A percentile compares a stretch with the other conserved stretches of the same genome.
Evolutionary conservation across 2,888 invertebrate species (phyloP).

Genomic region (Polylopha cassiicola): DNA sequence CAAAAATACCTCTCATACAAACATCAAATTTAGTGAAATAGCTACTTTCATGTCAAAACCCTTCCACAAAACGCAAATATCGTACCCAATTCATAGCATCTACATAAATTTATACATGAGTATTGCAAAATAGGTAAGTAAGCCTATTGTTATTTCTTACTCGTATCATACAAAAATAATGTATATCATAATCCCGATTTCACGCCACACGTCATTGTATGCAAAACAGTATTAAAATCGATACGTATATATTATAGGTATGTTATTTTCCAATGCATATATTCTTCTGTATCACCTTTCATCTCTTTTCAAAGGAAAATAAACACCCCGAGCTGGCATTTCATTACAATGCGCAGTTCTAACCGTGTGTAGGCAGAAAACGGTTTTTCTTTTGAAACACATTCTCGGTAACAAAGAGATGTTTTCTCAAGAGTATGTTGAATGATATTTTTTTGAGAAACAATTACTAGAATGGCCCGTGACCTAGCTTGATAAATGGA

Average conservation of each 20-base stretch:
- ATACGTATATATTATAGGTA: conserved; percentile 4
- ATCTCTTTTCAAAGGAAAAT: conserved; percentile 38
- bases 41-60: background rate
- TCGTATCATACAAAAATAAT: background rate
- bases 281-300: conserved; percentile 36
- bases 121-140: too few species aligned
- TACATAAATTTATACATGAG: too few species aligned
- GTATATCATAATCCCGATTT: background rate
- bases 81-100: background rate
- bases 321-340: conserved; percentile 40
- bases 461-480: too few species aligned
- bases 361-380: conserved; percentile 1
- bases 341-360: conserved; percentile 38
- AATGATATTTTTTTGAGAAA: background rate
- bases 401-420: background rate
- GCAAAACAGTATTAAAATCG: conserved; percentile 10
- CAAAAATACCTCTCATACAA: too few species aligned
- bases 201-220: conserved; percentile 2
- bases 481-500: too few species aligned
- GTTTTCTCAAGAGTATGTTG: background rate
- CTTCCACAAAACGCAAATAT: background rate
- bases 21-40: background rate
- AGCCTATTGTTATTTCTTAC: too few species aligned
- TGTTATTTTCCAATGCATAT: conserved; percentile 18
- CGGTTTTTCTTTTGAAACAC: background rate